Percentiles rank a stretch among this genome's conserved stretches.
Conservation (phyloP, 2,888 invertebrate genomes). For the Chromoteleia sp. region DNA sequence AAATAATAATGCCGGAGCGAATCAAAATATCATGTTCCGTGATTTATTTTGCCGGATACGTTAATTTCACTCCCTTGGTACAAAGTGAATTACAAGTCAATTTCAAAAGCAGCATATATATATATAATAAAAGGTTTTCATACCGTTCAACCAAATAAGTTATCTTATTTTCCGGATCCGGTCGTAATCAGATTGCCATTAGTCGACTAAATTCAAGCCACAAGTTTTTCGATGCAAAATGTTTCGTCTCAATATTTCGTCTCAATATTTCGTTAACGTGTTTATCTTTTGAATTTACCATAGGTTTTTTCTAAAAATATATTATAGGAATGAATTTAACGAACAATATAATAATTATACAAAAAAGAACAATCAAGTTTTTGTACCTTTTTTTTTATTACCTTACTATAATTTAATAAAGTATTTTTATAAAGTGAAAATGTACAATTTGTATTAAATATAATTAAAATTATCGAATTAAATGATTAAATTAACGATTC, state of each 20-base stretch:
- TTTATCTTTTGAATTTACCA: too few species aligned
- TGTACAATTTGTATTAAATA: too few species aligned
- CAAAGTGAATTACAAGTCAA: constrained; percentile 44
- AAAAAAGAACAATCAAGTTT: too few species aligned
- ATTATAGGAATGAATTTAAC: too few species aligned
- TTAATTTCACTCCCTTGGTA: constrained; percentile 15
- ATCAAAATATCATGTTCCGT: background rate
- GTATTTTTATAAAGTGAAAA: too few species aligned
- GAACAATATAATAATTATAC: too few species aligned
- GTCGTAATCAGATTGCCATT: constrained; percentile 42
- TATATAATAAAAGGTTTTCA: constrained; percentile 35
- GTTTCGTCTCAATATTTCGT: constrained; percentile 1
- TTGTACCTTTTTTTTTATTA: too few species aligned
- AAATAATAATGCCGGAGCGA: background rate
- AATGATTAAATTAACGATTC: too few species aligned
- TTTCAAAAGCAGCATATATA: constrained; percentile 31
- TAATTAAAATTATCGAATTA: too few species aligned
- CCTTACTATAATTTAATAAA: too few species aligned
- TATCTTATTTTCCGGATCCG: constrained; percentile 44
- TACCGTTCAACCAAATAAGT: constrained; percentile 27
- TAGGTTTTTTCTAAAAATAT: too few species aligned
- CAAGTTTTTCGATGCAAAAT: background rate
- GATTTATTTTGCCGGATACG: background rate
- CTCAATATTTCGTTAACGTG: background rate
- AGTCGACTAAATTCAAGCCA: constrained; percentile 22